A percentile compares a stretch with the other conserved stretches of the same genome.
phyloP scores from a whole-genome alignment of 2,888 invertebrate genomes.

The Apamea epomidion region DNA sequence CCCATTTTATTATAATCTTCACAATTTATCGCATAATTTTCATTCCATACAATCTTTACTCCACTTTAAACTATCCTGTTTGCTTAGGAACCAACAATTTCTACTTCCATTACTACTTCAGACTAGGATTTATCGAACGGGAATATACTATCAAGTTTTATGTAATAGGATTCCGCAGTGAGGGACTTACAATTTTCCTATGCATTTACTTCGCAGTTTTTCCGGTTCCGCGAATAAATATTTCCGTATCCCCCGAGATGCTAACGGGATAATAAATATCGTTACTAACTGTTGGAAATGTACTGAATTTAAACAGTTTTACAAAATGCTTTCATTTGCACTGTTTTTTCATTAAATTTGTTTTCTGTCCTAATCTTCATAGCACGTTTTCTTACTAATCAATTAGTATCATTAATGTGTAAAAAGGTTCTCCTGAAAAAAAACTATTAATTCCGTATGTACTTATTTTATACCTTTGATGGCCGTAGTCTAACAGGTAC shows the following conservation, averaged over 20 bases:
- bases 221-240: conserved; percentile 30
- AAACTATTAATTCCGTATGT: rapidly evolving
- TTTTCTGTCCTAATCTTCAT: not conserved
- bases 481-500: too few species aligned
- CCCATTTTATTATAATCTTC: not conserved
- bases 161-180: conserved; percentile 34
- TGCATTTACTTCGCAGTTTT: conserved; percentile 32
- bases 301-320: not conserved
- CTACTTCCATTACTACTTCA: not conserved
- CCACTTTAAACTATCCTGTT: conserved; percentile 12
- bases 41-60: not conserved
- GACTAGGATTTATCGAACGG: conserved; percentile 17
- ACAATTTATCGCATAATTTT: not conserved
- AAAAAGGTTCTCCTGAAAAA: not conserved
- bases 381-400: not conserved
- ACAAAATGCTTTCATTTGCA: conserved; percentile 1
- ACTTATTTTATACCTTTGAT: not conserved
- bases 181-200: conserved; percentile 22
- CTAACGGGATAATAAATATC: not conserved
- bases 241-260: conserved; percentile 13
- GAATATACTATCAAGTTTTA: conserved; percentile 32
- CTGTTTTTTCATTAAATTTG: not conserved
- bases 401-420: not conserved
- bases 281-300: not conserved
- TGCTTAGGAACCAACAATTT: conserved; percentile 23